Percentiles rank a stretch among this genome's conserved stretches.
These are phyloP conservation scores for Irena cyanogastra DNA, from an alignment of 2,113 vertebrate species.

Conservation along the genomic window DNA sequence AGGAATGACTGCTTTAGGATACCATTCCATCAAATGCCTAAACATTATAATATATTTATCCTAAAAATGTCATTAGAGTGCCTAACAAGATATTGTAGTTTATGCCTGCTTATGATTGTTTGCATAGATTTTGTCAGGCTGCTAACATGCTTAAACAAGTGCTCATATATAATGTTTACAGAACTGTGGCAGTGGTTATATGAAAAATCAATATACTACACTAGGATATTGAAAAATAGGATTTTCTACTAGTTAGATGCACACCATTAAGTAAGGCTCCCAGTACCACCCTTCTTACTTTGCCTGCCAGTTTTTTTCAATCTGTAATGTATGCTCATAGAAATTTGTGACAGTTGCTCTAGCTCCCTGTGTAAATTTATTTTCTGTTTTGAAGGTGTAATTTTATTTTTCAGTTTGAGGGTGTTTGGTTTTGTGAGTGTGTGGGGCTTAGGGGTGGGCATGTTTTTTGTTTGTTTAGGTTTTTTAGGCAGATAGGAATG, in stretches of 20 bases:
- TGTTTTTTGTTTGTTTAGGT: neutral
- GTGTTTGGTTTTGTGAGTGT: neutral
- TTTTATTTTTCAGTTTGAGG: neutral
- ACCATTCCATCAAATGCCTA: neutral
- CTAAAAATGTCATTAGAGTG: neutral
- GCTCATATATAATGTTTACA: neutral
- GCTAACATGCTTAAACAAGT: neutral
- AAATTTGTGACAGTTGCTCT: neutral
- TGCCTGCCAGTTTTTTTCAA: neutral
- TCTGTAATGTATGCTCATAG: neutral
- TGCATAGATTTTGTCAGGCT: slow-evolving; percentile 8
- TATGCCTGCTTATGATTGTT: neutral
- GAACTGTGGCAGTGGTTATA: neutral
- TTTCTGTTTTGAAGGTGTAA: neutral
- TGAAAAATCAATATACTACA: neutral
- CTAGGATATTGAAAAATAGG: neutral
- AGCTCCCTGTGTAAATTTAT: neutral
- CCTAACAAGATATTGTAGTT: neutral
- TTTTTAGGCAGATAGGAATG: neutral
- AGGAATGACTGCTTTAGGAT: neutral
- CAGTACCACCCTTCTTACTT: neutral
- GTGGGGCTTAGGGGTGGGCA: fast-evolving
- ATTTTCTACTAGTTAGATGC: neutral
- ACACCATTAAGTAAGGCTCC: neutral
- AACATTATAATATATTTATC: neutral